A percentile compares a stretch with the other conserved stretches of the same genome.
Evolutionary conservation across 2,113 vertebrate species (phyloP).

Genomic region (Nothobranchius kuhntae): DNA sequence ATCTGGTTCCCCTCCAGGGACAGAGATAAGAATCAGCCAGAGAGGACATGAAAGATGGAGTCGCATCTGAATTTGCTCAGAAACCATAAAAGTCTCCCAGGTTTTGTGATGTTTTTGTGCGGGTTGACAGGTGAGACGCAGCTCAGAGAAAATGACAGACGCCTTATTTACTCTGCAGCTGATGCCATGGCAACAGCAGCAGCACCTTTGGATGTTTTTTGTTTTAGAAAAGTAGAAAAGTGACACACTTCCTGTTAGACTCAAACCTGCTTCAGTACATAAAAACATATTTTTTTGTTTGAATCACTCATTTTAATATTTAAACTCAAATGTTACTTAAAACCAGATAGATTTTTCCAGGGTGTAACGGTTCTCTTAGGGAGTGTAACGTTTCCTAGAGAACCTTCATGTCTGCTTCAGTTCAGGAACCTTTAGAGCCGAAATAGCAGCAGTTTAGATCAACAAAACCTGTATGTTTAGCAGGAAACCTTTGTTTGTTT

Average conservation of each 20-base stretch:
- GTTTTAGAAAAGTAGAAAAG: background rate
- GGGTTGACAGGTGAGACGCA: background rate
- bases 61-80: background rate
- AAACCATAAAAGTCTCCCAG: slow-evolving; percentile 1
- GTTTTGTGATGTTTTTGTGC: background rate
- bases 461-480: too few species aligned
- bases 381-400: too few species aligned
- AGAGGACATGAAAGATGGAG: background rate
- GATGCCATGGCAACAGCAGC: background rate
- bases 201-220: background rate
- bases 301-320: too few species aligned
- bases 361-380: too few species aligned
- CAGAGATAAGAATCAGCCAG: slow-evolving; percentile 43
- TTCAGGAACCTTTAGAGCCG: too few species aligned
- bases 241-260: background rate
- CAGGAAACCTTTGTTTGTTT: too few species aligned
- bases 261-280: background rate
- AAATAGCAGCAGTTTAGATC: too few species aligned
- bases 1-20: slow-evolving; percentile 54
- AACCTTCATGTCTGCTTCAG: too few species aligned
- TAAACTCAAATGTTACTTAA: too few species aligned
- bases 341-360: too few species aligned
- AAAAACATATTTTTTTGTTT: too few species aligned
- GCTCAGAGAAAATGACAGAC: background rate
- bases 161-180: background rate